These are phyloP conservation scores for Atta cephalotes DNA, from an alignment of 1,140 invertebrate genomes.

Conservation along the genomic window DNA sequence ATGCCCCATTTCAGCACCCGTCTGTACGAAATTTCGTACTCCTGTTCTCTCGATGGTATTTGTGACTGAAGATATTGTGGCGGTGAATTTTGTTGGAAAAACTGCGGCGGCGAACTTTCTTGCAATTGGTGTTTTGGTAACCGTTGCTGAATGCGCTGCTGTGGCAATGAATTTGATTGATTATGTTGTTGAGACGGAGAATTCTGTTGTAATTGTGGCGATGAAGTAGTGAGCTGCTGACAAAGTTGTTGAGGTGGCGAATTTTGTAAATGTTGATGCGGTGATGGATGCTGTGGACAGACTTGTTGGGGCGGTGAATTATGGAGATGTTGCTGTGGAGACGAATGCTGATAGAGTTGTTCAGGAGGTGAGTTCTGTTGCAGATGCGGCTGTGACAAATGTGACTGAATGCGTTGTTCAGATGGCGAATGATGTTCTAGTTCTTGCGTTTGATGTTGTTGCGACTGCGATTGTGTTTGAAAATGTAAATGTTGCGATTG, in stretches of 20 bases:
- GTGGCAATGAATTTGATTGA: slow-evolving; percentile 30
- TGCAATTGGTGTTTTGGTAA: background rate
- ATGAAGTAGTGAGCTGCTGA: slow-evolving; percentile 65
- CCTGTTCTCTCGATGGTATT: slow-evolving; percentile 1
- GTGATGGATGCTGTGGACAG: slow-evolving; percentile 73
- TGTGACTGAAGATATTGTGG: slow-evolving; percentile 1
- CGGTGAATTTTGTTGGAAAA: slow-evolving; percentile 20
- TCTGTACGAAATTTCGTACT: background rate
- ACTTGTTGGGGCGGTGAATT: slow-evolving; percentile 34
- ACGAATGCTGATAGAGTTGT: slow-evolving; percentile 40
- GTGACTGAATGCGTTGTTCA: background rate
- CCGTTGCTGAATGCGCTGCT: slow-evolving; percentile 44
- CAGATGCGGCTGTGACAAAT: slow-evolving; percentile 66
- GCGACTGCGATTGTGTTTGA: slow-evolving; percentile 69
- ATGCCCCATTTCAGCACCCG: slow-evolving; percentile 6
- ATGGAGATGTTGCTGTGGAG: slow-evolving; percentile 16
- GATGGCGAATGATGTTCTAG: slow-evolving; percentile 15
- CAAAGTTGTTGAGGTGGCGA: slow-evolving; percentile 87
- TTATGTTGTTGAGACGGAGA: slow-evolving; percentile 70
- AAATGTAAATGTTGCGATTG: slow-evolving; percentile 74
- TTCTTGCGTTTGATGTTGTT: slow-evolving; percentile 18
- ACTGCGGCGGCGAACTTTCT: background rate
- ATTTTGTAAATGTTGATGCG: slow-evolving; percentile 90
- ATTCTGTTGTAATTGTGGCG: slow-evolving; percentile 64
- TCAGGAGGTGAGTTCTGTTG: slow-evolving; percentile 41